Base-by-base conservation (phyloP, 1,140 invertebrate species). In the Vanessa atalanta region DNA sequence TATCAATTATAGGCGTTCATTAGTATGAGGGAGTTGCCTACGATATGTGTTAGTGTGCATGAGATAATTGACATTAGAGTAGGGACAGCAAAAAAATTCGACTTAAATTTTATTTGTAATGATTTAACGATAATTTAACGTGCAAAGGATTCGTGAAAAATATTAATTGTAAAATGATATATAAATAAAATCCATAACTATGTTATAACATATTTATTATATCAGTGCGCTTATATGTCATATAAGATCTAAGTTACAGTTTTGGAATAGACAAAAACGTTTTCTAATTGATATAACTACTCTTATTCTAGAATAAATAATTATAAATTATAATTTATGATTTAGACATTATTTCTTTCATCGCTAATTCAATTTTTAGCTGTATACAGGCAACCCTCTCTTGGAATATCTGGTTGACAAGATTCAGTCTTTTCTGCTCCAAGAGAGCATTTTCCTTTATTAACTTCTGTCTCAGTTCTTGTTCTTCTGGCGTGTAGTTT, bases 361-460 rank as follows among this genome's bases (percentile, higher is more conserved):
- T 93, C 26, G 94, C 94, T 63, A 95, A 83, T 78, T 96, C 95
- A 53, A 96, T 95, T 76, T 95, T 94, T 8, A 96, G 84, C 51
- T 95, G 94, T 70, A 95, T 94, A 75, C 95, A 95, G 2, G 95
- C 95, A 47, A 95, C 94, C 71, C 95, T 93, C 78, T 96, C 95
- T 84, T 96, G 95, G 73, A 93, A 95, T 85, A 94, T 95, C 89
- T 94, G 95, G 90, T 87, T 94, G 71, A 93, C 94, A 83, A 93
- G 93, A 86, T 86, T 95, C 90, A 91, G 88, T 90, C 95, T 95
- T 89, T 93, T 96, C 90, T 95, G 95, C 92, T 96, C 95, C 6
- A 96, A 85, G 73, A 95, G 79, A 9, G 94, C 93, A 86, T 96
- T 96, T 82, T 96, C 95, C 70, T 94, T 94, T 9, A 94, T 93